Evolutionary conservation across 37 sponge, comb jelly and placozoan species (phyloP), one percentile per base, ranked within the genome.

Genomic region (Mnemiopsis leidyi): DNA sequence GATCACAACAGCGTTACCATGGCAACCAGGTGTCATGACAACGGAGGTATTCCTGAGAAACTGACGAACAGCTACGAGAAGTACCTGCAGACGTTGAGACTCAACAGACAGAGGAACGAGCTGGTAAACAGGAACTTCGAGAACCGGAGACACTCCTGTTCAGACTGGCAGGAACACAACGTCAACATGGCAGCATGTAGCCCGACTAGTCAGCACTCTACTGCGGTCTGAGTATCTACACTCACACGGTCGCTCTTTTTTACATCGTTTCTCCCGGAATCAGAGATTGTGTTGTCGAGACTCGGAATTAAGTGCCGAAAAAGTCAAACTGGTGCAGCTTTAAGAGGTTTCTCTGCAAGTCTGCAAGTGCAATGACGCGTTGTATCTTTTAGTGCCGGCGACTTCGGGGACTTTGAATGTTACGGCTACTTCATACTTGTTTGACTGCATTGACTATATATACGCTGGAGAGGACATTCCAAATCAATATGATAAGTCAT

Each of bases 61-160:
- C 16, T 32, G 5, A 77, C 32, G 16, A 26, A 77, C 36, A 77
- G 79, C 33, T 77, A 77, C 36, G 79, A 77, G 32, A 77, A 77
- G 32, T 77, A 77, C 79, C 79, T 77, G 1, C 79, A 77, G 33
- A 77, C 79, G 20, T 18, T 77, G 3, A 26, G 79, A 77, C 35
- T 31, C 9, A 77, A 77, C 35, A 26, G 79, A 13, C 79, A 77
- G 32, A 31, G 79, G 33, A 77, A 77, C 79, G 79, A 32, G 32
- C 32, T 32, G 9, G 79, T 77, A 21, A 32, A 77, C 35, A 16
- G 26, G 36, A 77, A 77, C 79, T 48, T 48, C 61, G 61, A 48
- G 61, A 48, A 48, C 61, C 5, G 61, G 13, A 5, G 61, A 18
- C 61, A 48, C 13, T 48, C 61, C 61, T 48, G 61, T 13, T 48